A percentile compares a stretch with the other conserved stretches of the same genome.
Evolutionary conservation across 2,888 invertebrate genomes (phyloP).

Genomic region (Atherix ibis): DNA sequence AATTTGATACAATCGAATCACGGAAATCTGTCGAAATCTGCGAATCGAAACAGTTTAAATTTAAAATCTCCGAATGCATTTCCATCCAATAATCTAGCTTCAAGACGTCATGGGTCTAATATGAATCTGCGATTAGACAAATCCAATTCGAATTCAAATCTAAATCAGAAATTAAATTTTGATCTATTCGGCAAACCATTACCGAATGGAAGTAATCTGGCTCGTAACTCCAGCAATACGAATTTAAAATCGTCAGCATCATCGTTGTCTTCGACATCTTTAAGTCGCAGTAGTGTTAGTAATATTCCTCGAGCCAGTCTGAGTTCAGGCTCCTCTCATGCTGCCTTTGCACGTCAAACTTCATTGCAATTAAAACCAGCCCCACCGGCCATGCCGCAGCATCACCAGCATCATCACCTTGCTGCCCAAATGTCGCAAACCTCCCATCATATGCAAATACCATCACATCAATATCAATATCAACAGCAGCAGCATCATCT

Average conservation of each 20-base stretch:
- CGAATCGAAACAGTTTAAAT: conserved; percentile 29
- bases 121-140: conserved; percentile 18
- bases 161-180: conserved; percentile 16
- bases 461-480: too few species aligned
- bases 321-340: neutral
- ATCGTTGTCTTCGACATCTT: conserved; percentile 17
- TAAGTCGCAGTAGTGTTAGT: conserved; percentile 18
- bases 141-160: conserved; percentile 5
- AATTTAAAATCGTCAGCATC: conserved; percentile 13
- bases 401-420: neutral
- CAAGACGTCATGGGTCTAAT: conserved; percentile 24
- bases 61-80: conserved; percentile 17
- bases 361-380: conserved; percentile 9
- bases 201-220: conserved; percentile 11
- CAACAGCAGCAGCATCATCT: too few species aligned
- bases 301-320: conserved; percentile 29
- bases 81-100: conserved; percentile 9
- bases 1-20: conserved; percentile 28
- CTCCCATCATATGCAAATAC: neutral
- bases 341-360: conserved; percentile 13
- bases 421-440: neutral
- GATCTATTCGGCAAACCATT: too few species aligned
- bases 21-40: conserved; percentile 24
- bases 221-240: conserved; percentile 15
- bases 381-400: neutral